Base-by-base conservation (phyloP, 2,888 invertebrate genomes). In the Drosophila mulleri region DNA sequence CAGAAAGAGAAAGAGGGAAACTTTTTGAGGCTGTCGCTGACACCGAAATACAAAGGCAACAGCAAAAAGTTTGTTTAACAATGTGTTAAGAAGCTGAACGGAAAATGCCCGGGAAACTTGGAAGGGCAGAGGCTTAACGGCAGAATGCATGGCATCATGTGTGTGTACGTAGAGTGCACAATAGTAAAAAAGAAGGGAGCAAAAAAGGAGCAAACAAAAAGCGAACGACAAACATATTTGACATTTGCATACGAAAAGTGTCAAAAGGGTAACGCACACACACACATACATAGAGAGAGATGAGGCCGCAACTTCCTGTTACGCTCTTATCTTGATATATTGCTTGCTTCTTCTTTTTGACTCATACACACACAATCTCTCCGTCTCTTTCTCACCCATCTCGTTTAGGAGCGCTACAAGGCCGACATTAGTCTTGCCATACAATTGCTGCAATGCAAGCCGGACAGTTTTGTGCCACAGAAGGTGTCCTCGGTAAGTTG, bases 371-470 rank as follows among this genome's bases (percentile, higher is more conserved):
- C 37, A 37, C 23, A 37, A 35, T 18, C 45, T 16, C 45, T 42
- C 12, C 29, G 8, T 37, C 12, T 47, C 32, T 60, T 1, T 63
- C 18, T 54, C 23, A 8, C 16, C 9, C 23, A 16, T 50, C 12
- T 26, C 9, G 62, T 68, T 26, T 94, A 98, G 98, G 98, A 98
- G 91, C 95, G 97, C 89, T 98, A 98, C 93, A 96, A 98, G 92
- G 97, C 96, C 91, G 98, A 98, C 92, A 98, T 98, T 92, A 97
- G 96, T 93, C 94, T 98, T 91, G 98, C 98, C 72, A 98, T 98
- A 82, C 98, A 98, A 93, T 94, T 98, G 88, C 94, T 98, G 61
- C 98, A 98, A 92, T 98, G 98, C 93, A 98, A 98, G 92, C 98
- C 98, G 80, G 97, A 97, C 79, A 97, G 97, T 93, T 98, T 98